Evolutionary conservation across 37 sponge, comb jelly and placozoan species (phyloP), one percentile per base, ranked within the genome.

Genomic region (Hormiphora californensis): DNA sequence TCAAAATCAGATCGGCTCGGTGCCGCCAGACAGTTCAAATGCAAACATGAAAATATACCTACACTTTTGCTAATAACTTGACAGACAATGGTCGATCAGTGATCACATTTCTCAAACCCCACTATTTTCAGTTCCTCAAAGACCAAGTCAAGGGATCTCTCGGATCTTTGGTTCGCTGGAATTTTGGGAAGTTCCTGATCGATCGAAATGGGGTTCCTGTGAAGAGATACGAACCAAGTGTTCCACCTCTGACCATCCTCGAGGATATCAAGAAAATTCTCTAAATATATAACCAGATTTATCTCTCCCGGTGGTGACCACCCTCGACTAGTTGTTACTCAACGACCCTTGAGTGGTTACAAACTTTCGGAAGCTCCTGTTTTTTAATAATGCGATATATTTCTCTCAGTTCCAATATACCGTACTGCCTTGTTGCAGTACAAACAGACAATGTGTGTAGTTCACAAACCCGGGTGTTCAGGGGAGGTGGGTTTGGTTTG

Each of bases 91-190:
- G n/a, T n/a, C n/a, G n/a, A n/a, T n/a, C n/a, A n/a, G n/a, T n/a
- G n/a, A n/a, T n/a, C n/a, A n/a, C n/a, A n/a, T n/a, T n/a, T n/a
- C n/a, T n/a, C n/a, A n/a, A n/a, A n/a, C n/a, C n/a, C n/a, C n/a
- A n/a, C n/a, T n/a, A n/a, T 5, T 57, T 57, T 57, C 61, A 57
- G 61, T 57, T 28, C 23, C 23, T 57, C 4, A 57, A 57, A 30
- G 27, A 30, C 61, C n/a, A 30, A 57, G 61, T 57, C n/a, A 28
- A 23, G 27, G 61, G 61, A 5, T 57, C 61, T 30, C 23, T 57
- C 30, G 61, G 61, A 57, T 57, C 61, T 5, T 12, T 57, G n/a
- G 61, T 57, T 57, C 61, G 61, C 30, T 57, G 61, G 61, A 57
- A 57, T 30, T 57, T 57, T 30, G 30, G 27, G 61, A 57, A 57